Percentiles rank a stretch among this genome's conserved stretches.
Conservation (phyloP, 2,113 vertebrate species). For the Poeciliopsis turrubarensis region DNA sequence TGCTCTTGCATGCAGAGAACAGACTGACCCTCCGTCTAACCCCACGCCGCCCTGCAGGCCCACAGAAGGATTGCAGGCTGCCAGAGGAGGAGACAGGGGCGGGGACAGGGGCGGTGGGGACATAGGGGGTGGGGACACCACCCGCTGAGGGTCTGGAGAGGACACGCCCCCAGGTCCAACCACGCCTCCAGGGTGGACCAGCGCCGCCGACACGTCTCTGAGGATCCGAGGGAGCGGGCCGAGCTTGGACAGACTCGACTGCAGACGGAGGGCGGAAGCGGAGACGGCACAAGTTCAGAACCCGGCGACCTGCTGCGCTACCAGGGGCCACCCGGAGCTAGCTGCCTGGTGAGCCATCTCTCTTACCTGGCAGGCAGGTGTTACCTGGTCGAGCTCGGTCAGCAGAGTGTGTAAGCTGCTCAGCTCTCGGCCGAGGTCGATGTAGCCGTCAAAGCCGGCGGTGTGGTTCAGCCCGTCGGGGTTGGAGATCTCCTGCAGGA, state of each 20-base stretch:
- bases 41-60: slow-evolving; percentile 88
- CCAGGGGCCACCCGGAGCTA: not conserved
- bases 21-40: slow-evolving; percentile 84
- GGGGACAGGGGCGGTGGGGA: slow-evolving; percentile 79
- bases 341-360: not conserved
- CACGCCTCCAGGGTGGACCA: slow-evolving; percentile 88
- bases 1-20: too few species aligned
- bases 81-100: slow-evolving; percentile 81
- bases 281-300: not conserved
- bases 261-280: slow-evolving; percentile 2
- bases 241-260: slow-evolving; percentile 83
- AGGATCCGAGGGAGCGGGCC: slow-evolving; percentile 93
- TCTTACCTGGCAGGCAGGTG: not conserved
- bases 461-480: slow-evolving; percentile 94
- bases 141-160: slow-evolving; percentile 76
- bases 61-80: slow-evolving; percentile 84
- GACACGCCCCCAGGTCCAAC: slow-evolving; percentile 79
- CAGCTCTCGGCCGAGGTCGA: slow-evolving; percentile 93
- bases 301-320: not conserved
- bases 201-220: slow-evolving; percentile 87
- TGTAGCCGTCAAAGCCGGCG: slow-evolving; percentile 95
- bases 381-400: slow-evolving; percentile 95
- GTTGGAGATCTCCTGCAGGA: slow-evolving; percentile 96
- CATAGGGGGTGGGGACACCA: slow-evolving; percentile 77
- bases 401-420: slow-evolving; percentile 91